These are phyloP conservation scores for Calidris pugnax DNA, from an alignment of 2,113 vertebrate genomes.

Conservation along the genomic window DNA sequence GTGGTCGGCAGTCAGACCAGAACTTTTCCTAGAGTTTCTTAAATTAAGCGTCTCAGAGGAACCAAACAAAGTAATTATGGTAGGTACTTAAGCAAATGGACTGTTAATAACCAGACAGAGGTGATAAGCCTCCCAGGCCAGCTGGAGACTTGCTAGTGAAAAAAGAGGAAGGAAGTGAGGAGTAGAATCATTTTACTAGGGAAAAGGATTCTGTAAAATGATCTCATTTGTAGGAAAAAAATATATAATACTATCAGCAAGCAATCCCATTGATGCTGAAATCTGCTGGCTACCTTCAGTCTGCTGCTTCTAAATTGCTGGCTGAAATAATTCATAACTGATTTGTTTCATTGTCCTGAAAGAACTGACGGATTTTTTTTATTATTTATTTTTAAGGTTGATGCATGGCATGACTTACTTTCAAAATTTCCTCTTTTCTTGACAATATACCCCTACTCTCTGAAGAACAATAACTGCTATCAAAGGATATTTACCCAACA, in stretches of 20 bases:
- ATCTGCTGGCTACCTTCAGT: not conserved
- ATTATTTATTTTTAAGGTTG: not conserved
- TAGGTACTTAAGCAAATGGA: constrained; percentile 83
- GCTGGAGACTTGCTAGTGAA: constrained; percentile 73
- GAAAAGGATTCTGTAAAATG: constrained; percentile 7
- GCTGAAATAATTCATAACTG: not conserved
- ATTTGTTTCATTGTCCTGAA: not conserved
- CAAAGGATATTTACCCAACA: not conserved
- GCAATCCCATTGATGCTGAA: not conserved
- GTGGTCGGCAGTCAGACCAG: constrained; percentile 74
- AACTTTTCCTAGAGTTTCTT: constrained; percentile 72
- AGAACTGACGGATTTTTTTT: not conserved
- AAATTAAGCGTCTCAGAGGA: constrained; percentile 70
- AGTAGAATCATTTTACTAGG: not conserved
- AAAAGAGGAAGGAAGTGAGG: constrained; percentile 17
- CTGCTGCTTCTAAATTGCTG: not conserved
- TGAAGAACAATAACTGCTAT: not conserved
- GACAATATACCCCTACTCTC: not conserved
- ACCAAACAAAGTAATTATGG: constrained; percentile 76
- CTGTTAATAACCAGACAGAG: constrained; percentile 82
- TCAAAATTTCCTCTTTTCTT: not conserved
- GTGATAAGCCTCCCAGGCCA: constrained; percentile 80
- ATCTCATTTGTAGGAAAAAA: not conserved
- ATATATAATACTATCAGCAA: not conserved
- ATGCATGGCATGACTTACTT: not conserved